Conservation (phyloP, 2,113 vertebrate species). For the Dryoscopus gambensis region DNA sequence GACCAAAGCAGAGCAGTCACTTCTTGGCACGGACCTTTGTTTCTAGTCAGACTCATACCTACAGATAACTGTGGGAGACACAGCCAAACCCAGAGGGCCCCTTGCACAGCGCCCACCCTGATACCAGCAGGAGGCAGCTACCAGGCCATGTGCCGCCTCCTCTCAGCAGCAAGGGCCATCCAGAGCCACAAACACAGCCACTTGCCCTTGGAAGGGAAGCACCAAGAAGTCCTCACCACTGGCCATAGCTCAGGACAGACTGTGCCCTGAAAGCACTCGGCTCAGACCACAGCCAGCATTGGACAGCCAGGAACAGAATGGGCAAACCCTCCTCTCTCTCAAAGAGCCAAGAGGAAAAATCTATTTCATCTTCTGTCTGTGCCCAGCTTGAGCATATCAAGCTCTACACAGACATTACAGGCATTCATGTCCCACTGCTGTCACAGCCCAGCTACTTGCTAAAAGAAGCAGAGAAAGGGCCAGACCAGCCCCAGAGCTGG, state of each 20-base stretch:
- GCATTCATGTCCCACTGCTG: accelerated
- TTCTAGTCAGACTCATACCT: background rate
- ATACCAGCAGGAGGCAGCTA: accelerated
- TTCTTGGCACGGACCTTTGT: background rate
- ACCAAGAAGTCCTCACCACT: background rate
- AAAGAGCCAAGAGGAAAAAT: background rate
- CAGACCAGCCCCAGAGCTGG: background rate
- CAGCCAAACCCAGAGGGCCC: accelerated
- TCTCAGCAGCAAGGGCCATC: background rate
- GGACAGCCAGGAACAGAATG: background rate
- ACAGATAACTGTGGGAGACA: background rate
- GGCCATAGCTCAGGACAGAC: background rate
- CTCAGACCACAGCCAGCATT: background rate
- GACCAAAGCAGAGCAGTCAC: background rate
- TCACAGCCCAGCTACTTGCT: background rate
- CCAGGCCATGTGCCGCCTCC: background rate
- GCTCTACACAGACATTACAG: background rate
- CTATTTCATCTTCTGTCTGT: background rate
- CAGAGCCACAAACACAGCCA: background rate
- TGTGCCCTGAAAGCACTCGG: accelerated
- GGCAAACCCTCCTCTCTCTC: background rate
- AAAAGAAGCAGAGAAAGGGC: background rate
- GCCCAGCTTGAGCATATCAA: background rate
- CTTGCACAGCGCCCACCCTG: accelerated
- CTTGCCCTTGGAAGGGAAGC: background rate